Base-by-base conservation (phyloP, 2,113 vertebrate species). In the Athene noctua region DNA sequence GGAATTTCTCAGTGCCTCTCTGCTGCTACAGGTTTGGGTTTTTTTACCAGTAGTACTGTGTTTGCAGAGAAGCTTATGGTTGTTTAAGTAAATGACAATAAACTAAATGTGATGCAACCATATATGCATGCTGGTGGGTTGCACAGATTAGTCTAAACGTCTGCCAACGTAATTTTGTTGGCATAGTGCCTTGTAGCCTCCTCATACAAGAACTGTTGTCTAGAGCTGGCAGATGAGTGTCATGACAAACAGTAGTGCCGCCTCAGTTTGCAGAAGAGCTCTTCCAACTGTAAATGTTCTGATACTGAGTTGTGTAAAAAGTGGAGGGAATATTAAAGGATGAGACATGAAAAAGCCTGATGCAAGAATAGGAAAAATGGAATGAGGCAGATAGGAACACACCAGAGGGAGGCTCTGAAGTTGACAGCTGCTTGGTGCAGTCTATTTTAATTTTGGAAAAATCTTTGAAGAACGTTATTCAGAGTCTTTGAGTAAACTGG, bases 151-250 rank as follows among this genome's bases (percentile, higher is more conserved):
- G 34, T 79, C 72, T 96, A 59, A 80, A 40, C 30, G 59, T 77
- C 93, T 96, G 83, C 73, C 73, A 85, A 2, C 0, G 0, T 59
- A 40, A 68, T 79, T 86, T 57, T 79, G 61, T 67, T 95, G 89
- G 93, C 84, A 5, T 44, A 71, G 36, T 63, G 88, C 68, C 86
- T 93, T 57, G 30, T 73, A 80, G 75, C 67, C 36, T 93, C 8
- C 65, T 89, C 61, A 27, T 18, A 68, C 36, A 44, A 65, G 54
- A 92, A n/a, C 73, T 81, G 73, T 81, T 96, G 77, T 91, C 72
- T 94, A 36, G 84, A 91, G 73, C 68, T 96, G 86, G 73, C 87
- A 96, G 82, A 80, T 83, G 51, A 40, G 62, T 78, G 72, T 88
- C 34, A 9, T 42, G 80, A 65, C 78, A 90, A 86, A 85, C 91